Conservation (phyloP, 1,140 invertebrate species). For the Neodiprion virginianus region DNA sequence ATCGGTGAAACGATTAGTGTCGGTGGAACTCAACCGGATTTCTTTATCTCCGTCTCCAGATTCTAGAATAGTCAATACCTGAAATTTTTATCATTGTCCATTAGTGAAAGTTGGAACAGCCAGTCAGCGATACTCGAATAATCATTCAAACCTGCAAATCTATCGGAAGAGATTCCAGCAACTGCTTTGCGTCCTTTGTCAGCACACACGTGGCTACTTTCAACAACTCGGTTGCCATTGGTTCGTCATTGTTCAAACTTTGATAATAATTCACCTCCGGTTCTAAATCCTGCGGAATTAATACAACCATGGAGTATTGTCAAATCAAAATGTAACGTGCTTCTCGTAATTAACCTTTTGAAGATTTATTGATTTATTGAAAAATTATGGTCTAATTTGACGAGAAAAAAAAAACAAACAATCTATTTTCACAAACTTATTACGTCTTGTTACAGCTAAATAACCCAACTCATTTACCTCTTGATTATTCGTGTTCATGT, state of each 20-base stretch:
- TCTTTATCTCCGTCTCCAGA: slow-evolving; percentile 54
- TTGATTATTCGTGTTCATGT: slow-evolving; percentile 19
- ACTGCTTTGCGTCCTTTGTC: slow-evolving; percentile 54
- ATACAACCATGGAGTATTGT: neutral
- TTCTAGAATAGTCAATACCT: slow-evolving; percentile 64
- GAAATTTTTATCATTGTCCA: slow-evolving; percentile 31
- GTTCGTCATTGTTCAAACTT: slow-evolving; percentile 22
- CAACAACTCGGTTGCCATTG: slow-evolving; percentile 50
- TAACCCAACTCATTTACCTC: neutral
- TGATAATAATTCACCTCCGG: neutral
- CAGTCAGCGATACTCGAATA: slow-evolving; percentile 12
- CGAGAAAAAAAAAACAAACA: neutral
- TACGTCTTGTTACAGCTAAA: too few species aligned
- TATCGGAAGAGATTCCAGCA: slow-evolving; percentile 61
- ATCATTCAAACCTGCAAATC: slow-evolving; percentile 62
- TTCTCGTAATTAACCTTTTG: slow-evolving; percentile 25
- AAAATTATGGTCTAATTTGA: neutral
- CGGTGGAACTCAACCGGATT: slow-evolving; percentile 57
- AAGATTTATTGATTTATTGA: slow-evolving; percentile 13
- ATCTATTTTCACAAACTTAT: neutral
- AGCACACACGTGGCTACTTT: slow-evolving; percentile 68
- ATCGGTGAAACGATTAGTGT: slow-evolving; percentile 62
- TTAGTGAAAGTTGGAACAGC: neutral
- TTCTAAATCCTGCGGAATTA: neutral
- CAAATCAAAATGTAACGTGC: slow-evolving; percentile 4